A percentile compares a stretch with the other conserved stretches of the same genome.
phyloP scores from a whole-genome alignment of 2,888 invertebrate genomes.

The Agapostemon virescens region DNA sequence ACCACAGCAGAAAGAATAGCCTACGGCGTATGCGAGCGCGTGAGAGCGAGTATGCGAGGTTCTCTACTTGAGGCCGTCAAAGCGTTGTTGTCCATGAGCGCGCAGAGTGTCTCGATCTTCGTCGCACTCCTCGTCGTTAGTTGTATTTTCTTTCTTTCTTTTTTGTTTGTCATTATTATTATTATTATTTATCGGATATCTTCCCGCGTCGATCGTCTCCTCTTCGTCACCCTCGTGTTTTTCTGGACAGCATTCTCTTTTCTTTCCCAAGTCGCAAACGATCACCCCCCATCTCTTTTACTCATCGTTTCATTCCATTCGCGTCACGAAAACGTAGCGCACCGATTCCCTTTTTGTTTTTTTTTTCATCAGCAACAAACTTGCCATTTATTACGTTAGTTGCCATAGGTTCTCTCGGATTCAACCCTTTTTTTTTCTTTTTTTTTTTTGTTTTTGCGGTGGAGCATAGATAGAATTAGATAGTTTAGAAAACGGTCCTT shows the following conservation, averaged over 20 bases:
- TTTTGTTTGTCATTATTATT: too few relatives aligned
- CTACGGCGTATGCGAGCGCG: background rate
- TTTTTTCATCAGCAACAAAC: slow-evolving; percentile 67
- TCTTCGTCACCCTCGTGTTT: background rate
- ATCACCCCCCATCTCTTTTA: slow-evolving; percentile 9
- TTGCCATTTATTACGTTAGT: slow-evolving; percentile 78
- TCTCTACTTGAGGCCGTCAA: background rate
- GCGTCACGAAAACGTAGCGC: slow-evolving; percentile 43
- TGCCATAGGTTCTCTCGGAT: slow-evolving; percentile 75
- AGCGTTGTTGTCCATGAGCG: background rate
- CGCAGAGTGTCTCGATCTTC: background rate
- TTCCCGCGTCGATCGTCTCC: slow-evolving; percentile 12
- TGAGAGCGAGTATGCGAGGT: background rate
- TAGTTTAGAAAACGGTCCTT: slow-evolving; percentile 18
- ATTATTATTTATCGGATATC: slow-evolving; percentile 47
- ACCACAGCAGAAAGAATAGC: background rate
- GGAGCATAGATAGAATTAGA: slow-evolving; percentile 54
- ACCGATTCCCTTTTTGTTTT: slow-evolving; percentile 18
- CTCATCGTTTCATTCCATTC: slow-evolving; percentile 59
- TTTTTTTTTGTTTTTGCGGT: slow-evolving; percentile 64
- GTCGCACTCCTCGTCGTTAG: background rate
- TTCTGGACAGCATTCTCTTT: slow-evolving; percentile 21
- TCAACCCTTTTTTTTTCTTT: background rate
- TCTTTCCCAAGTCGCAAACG: background rate
- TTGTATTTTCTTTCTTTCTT: too few relatives aligned